These are phyloP conservation scores for Raillietiella orientalis DNA, from an alignment of 2,888 invertebrate species.

Conservation along the genomic window DNA sequence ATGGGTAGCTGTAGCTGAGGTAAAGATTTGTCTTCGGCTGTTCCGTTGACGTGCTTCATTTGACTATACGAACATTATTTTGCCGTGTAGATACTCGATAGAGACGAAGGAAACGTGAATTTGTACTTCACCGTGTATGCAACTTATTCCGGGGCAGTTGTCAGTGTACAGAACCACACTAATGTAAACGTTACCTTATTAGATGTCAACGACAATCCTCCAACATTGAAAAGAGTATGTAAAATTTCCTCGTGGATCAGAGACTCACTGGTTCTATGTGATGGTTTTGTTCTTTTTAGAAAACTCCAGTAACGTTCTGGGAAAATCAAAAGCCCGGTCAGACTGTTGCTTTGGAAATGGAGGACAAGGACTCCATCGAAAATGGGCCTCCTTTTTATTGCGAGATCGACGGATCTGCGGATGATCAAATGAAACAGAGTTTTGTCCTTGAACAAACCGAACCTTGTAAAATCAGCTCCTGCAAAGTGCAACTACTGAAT, in stretches of 20 bases:
- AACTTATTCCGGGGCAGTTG: too few relatives aligned
- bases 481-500: background rate
- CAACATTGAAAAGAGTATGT: slow-evolving; percentile 40
- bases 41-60: too few relatives aligned
- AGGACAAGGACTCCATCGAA: slow-evolving; percentile 5
- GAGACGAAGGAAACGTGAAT: slow-evolving; percentile 11
- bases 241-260: slow-evolving; percentile 1
- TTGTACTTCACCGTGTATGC: slow-evolving; percentile 23
- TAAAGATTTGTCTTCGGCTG: too few relatives aligned
- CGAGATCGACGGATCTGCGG: slow-evolving; percentile 26
- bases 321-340: slow-evolving; percentile 42
- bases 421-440: slow-evolving; percentile 29
- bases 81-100: slow-evolving; percentile 1
- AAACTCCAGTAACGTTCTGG: slow-evolving; percentile 36
- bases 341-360: too few relatives aligned
- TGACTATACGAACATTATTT: too few relatives aligned
- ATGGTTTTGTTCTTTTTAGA: background rate
- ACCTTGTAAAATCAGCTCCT: slow-evolving; percentile 2
- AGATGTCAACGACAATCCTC: slow-evolving; percentile 85
- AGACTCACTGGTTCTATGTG: background rate
- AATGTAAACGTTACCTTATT: slow-evolving; percentile 25
- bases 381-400: slow-evolving; percentile 64
- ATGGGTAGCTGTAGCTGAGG: too few relatives aligned
- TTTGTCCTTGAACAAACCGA: slow-evolving; percentile 11
- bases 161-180: slow-evolving; percentile 25